A percentile compares a stretch with the other conserved stretches of the same genome.
phyloP scores from a whole-genome alignment of 2,888 invertebrate genomes.

The Lypha dubia region DNA sequence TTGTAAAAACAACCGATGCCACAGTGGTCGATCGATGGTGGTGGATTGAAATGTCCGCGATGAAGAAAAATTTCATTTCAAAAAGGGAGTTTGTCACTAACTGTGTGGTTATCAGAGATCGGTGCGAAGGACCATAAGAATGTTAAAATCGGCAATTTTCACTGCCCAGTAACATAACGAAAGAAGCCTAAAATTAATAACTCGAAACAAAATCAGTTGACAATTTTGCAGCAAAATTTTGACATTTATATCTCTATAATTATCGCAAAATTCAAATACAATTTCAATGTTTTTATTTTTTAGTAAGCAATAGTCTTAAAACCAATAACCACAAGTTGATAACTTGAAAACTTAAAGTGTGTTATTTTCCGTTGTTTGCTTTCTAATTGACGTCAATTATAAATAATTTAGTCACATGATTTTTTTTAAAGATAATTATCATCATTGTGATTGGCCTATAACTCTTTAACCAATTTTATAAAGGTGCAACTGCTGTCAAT shows the following conservation, averaged over 20 bases:
- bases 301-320: background rate
- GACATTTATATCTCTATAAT: too few relatives aligned
- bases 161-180: background rate
- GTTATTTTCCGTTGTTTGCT: background rate
- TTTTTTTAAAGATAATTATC: background rate
- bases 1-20: background rate
- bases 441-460: background rate
- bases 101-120: too few relatives aligned
- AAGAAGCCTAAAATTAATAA: too few relatives aligned
- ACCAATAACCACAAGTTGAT: background rate
- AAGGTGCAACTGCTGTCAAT: background rate
- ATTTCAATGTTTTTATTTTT: too few relatives aligned
- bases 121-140: background rate
- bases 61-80: too few relatives aligned
- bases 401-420: background rate
- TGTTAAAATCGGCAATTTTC: too few relatives aligned
- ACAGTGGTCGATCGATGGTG: background rate
- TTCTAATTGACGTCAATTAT: background rate
- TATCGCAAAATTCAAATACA: too few relatives aligned
- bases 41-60: background rate
- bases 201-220: too few relatives aligned
- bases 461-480: background rate
- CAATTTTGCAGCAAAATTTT: too few relatives aligned
- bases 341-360: slow-evolving; percentile 9
- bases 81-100: too few relatives aligned